Base-by-base conservation (phyloP, 1,140 invertebrate genomes). In the Ooceraea biroi region DNA sequence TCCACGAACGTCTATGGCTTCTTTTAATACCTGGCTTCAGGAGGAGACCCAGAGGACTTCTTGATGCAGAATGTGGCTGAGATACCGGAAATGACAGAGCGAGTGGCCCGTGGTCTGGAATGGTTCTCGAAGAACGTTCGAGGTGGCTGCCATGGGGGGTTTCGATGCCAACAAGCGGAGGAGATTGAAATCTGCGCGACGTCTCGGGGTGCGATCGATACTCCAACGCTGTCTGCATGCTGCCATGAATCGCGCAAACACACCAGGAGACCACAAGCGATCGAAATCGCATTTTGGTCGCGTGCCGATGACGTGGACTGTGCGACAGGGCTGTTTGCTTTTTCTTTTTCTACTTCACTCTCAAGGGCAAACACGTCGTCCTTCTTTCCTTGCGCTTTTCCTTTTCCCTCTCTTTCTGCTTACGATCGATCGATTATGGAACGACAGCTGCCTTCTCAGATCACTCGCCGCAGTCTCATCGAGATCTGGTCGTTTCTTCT, bases 241-340 rank as follows among this genome's bases (percentile, higher is more conserved):
- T 48, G 73, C 73, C 11, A 25, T 50, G 58, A 76, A 76, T 76
- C 58, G 73, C 73, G 58, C 27, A 76, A 63, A 76, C 58, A 63
- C 58, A 63, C 44, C 58, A 36, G 5, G 71, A 60, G n/a, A 50
- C 8, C 27, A 63, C 27, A 1, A 74, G 44, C 73, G 73, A 63
- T 36, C 58, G 57, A 19, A 76, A 36, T 63, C 58, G 73, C 73
- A 76, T 76, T 63, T 76, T 76, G n/a, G n/a, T n/a, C n/a, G n/a
- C n/a, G n/a, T 12, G 68, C 55, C 27, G 36, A 30, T 52, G n/a
- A 44, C 71, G n/a, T 19, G 14, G 50, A 14, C 52, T 7, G 14
- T 14, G 44, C 71, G 71, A 58, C 17, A 60, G 22, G 14, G 36
- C 11, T 30, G 55, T 27, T 61, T 61, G 19, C 30, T 74, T 27